phyloP scores from a whole-genome alignment of 2,113 vertebrate genomes.

The Plectropomus leopardus region DNA sequence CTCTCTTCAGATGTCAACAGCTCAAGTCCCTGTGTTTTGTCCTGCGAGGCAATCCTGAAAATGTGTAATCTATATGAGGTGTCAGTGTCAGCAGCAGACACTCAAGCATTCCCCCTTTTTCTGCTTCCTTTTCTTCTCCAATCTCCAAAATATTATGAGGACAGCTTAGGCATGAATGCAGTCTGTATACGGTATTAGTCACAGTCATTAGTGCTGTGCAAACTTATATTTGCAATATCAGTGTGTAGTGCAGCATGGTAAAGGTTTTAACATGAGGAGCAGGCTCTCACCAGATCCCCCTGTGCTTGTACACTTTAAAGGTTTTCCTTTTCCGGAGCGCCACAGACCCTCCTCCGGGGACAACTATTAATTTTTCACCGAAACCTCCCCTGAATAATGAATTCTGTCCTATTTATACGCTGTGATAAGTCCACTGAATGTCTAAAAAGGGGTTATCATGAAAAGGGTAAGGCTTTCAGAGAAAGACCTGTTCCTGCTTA shows the following conservation, averaged over 20 bases:
- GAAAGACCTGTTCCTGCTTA: slow-evolving; percentile 77
- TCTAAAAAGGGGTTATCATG: slow-evolving; percentile 81
- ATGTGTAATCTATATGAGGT: slow-evolving; percentile 59
- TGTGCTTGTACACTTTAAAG: slow-evolving; percentile 80
- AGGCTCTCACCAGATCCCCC: slow-evolving; percentile 68
- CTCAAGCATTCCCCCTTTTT: neutral
- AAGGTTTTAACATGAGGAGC: slow-evolving; percentile 75
- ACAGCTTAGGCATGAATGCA: slow-evolving; percentile 63
- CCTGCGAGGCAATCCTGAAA: slow-evolving; percentile 43
- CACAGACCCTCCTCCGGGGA: slow-evolving; percentile 77
- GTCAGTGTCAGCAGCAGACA: slow-evolving; percentile 41
- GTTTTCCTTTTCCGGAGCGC: slow-evolving; percentile 74
- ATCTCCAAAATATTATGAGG: slow-evolving; percentile 50
- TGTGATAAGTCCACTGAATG: slow-evolving; percentile 81
- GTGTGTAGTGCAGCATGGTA: slow-evolving; percentile 59
- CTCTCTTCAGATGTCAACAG: slow-evolving; percentile 51
- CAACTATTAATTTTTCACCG: slow-evolving; percentile 83
- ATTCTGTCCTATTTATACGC: slow-evolving; percentile 83
- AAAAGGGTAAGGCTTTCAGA: slow-evolving; percentile 80
- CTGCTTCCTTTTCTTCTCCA: slow-evolving; percentile 34
- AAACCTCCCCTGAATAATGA: slow-evolving; percentile 84
- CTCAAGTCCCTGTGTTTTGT: slow-evolving; percentile 43
- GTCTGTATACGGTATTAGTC: slow-evolving; percentile 64
- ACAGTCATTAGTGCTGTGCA: slow-evolving; percentile 70
- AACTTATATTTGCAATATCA: slow-evolving; percentile 72